Evolutionary conservation across 2,113 vertebrate species (phyloP).

Genomic region (Callipepla squamata): DNA sequence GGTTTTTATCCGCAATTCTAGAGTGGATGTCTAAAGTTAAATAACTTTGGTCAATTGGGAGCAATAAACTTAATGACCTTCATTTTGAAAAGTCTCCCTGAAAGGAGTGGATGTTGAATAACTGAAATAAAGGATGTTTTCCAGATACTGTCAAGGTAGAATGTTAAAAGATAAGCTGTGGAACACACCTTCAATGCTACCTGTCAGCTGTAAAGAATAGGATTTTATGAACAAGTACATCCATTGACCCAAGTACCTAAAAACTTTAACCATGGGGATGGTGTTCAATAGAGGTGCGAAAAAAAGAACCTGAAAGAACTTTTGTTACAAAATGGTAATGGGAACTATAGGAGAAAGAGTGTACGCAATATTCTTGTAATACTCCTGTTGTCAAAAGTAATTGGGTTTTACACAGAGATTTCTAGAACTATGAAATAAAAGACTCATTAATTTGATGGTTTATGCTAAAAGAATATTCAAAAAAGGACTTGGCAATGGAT

Average conservation of each 20-base stretch:
- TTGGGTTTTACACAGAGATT: not conserved
- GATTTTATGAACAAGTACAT: not conserved
- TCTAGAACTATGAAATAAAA: not conserved
- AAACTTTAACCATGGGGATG: not conserved
- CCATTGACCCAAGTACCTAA: not conserved
- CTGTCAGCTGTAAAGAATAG: not conserved
- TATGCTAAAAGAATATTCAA: not conserved
- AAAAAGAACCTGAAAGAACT: not conserved
- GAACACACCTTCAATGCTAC: not conserved
- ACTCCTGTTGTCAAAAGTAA: not conserved
- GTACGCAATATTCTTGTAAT: not conserved
- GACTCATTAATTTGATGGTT: not conserved
- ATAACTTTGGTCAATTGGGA: not conserved
- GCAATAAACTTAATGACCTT: not conserved
- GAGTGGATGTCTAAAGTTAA: not conserved
- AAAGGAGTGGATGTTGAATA: not conserved
- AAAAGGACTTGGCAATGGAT: not conserved
- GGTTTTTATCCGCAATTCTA: not conserved
- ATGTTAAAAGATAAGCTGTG: not conserved
- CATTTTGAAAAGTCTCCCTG: not conserved
- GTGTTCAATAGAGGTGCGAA: not conserved
- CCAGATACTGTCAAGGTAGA: not conserved
- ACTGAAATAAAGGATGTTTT: not conserved
- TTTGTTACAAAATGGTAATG: not conserved
- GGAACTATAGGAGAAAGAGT: not conserved